These are phyloP conservation scores for Triplophysa yarkandensis DNA, from an alignment of 2,797 vertebrate species.

Conservation along the genomic window DNA sequence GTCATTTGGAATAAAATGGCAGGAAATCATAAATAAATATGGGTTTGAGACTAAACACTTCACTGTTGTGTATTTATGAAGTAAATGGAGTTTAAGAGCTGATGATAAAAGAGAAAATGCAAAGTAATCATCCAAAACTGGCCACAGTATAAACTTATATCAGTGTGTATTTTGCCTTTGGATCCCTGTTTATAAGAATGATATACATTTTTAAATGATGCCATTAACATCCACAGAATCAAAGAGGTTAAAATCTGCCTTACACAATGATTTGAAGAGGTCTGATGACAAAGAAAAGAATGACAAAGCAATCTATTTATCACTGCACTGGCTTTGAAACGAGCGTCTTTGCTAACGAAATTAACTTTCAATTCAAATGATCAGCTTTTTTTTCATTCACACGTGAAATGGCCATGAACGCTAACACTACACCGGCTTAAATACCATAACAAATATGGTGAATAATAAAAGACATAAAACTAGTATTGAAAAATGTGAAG, in stretches of 20 bases:
- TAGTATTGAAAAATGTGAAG: background rate
- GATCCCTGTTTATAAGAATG: slow-evolving; percentile 40
- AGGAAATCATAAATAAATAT: background rate
- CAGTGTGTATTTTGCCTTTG: too few species aligned
- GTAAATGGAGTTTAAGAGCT: slow-evolving; percentile 27
- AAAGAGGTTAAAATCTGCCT: slow-evolving; percentile 3
- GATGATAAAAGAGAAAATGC: slow-evolving; percentile 12
- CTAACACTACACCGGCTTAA: background rate
- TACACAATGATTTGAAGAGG: slow-evolving; percentile 51
- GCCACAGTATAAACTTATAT: background rate
- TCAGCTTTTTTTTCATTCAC: slow-evolving; percentile 28
- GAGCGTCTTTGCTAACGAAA: slow-evolving; percentile 40
- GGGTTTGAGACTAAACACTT: background rate
- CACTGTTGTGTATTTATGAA: background rate
- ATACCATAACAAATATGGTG: background rate
- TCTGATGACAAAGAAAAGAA: slow-evolving; percentile 39
- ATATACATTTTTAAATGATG: slow-evolving; percentile 18
- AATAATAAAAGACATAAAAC: background rate
- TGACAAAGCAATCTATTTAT: slow-evolving; percentile 35
- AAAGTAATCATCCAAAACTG: slow-evolving; percentile 3
- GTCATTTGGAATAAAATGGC: background rate
- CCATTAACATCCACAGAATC: background rate
- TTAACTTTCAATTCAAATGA: slow-evolving; percentile 30
- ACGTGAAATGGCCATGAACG: background rate
- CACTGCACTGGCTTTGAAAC: slow-evolving; percentile 45